Percentiles rank a stretch among this genome's conserved stretches.
These are phyloP conservation scores for Acrobasis suavella DNA, from an alignment of 2,888 invertebrate species.

Conservation along the genomic window DNA sequence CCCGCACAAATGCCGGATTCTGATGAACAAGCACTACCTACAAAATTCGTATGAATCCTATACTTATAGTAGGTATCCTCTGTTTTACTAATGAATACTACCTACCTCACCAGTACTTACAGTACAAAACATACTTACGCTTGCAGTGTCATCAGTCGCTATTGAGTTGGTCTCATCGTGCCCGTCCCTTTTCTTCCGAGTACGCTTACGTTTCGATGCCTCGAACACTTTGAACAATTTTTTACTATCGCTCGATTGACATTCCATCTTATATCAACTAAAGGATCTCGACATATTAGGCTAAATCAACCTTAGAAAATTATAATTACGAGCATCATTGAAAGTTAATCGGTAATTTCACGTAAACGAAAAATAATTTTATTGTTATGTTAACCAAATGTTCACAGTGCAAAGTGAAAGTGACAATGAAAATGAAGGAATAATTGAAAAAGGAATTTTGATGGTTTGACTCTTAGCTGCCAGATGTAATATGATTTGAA, in stretches of 20 bases:
- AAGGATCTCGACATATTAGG: conserved; percentile 56
- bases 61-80: no score
- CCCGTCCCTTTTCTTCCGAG: conserved; percentile 55
- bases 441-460: conserved; percentile 63
- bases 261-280: conserved; percentile 64
- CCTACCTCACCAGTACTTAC: conserved; percentile 18
- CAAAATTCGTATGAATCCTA: no score
- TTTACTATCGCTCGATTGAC: conserved; percentile 70
- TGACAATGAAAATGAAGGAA: conserved; percentile 47
- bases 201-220: conserved; percentile 59
- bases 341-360: conserved; percentile 27
- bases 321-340: conserved; percentile 37
- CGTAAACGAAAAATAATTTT: conserved; percentile 30
- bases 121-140: conserved; percentile 56
- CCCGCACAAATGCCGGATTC: no score
- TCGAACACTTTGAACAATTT: conserved; percentile 73
- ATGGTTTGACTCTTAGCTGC: conserved; percentile 33
- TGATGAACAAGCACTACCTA: no score
- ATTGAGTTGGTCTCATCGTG: conserved; percentile 58
- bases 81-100: no score
- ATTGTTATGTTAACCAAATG: conserved; percentile 56
- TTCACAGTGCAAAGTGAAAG: conserved; percentile 46
- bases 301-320: conserved; percentile 43
- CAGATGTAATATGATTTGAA: conserved; percentile 31
- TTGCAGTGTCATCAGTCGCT: conserved; percentile 61